Percentiles rank a stretch among this genome's conserved stretches.
These are phyloP conservation scores for Oryzias woworae DNA, from an alignment of 2,113 vertebrate species.

Conservation along the genomic window DNA sequence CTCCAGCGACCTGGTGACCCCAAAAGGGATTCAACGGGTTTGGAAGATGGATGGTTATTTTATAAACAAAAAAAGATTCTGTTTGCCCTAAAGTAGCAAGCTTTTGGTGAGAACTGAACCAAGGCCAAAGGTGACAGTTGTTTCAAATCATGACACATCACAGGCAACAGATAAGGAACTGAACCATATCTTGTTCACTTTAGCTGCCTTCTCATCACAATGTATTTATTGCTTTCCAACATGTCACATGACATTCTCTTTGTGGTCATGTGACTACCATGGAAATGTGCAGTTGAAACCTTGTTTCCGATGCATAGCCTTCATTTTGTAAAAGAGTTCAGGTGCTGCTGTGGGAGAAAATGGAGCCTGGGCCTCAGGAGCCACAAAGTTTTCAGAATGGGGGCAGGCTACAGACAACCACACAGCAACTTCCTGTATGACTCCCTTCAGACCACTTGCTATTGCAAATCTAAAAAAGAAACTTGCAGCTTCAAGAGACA, in stretches of 20 bases:
- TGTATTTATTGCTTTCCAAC: conserved; percentile 75
- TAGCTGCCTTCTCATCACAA: conserved; percentile 72
- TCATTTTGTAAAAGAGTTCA: conserved; percentile 89
- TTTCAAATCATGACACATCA: conserved; percentile 11
- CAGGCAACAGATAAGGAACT: conserved; percentile 13
- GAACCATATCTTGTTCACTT: conserved; percentile 36
- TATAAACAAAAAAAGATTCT: background rate
- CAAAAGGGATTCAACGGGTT: too few relatives aligned
- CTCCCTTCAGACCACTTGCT: conserved; percentile 55
- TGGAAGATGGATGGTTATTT: too few relatives aligned
- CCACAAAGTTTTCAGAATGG: conserved; percentile 68
- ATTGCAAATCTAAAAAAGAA: conserved; percentile 35
- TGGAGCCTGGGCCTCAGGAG: conserved; percentile 74
- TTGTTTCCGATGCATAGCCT: conserved; percentile 86
- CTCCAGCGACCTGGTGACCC: too few relatives aligned
- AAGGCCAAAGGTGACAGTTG: conserved; percentile 58
- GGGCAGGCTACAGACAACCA: conserved; percentile 52
- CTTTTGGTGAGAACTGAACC: conserved; percentile 17
- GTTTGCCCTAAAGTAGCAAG: conserved; percentile 17
- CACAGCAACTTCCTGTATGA: conserved; percentile 71
- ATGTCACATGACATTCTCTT: conserved; percentile 82
- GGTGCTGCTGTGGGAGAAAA: conserved; percentile 85
- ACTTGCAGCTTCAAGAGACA: conserved; percentile 37
- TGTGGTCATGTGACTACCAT: conserved; percentile 87
- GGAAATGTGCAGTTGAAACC: conserved; percentile 87